These are phyloP conservation scores for Ips nitidus DNA, from an alignment of 1,140 invertebrate species.

Conservation along the genomic window DNA sequence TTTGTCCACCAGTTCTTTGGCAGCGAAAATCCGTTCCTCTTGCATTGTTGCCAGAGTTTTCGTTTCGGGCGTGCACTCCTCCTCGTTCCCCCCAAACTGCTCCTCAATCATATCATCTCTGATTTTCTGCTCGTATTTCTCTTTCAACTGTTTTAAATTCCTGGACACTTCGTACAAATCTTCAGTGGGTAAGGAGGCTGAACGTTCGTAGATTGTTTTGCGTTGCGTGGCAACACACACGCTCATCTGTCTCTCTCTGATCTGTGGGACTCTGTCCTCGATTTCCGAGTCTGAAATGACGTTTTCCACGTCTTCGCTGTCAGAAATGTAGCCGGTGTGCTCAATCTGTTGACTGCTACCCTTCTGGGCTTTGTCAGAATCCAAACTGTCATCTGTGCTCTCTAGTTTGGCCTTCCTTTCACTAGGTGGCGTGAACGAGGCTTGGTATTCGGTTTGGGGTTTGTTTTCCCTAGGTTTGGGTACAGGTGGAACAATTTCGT, in stretches of 20 bases:
- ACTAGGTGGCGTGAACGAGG: conserved; percentile 45
- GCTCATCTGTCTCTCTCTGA: conserved; percentile 50
- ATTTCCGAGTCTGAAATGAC: conserved; percentile 52
- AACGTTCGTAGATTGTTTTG: conserved; percentile 54
- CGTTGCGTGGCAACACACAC: conserved; percentile 46
- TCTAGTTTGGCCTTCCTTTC: conserved; percentile 37
- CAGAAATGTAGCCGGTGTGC: conserved; percentile 51
- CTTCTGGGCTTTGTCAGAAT: conserved; percentile 46
- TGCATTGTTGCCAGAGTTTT: conserved; percentile 41
- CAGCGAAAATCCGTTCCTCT: conserved; percentile 31
- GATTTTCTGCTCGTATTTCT: conserved; percentile 56
- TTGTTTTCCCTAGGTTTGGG: conserved; percentile 51
- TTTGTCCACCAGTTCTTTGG: conserved; percentile 48
- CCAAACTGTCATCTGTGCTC: conserved; percentile 44
- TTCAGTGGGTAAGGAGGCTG: conserved; percentile 54
- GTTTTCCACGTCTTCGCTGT: conserved; percentile 51
- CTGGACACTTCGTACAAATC: conserved; percentile 51
- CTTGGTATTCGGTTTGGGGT: conserved; percentile 47
- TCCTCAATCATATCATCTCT: conserved; percentile 56
- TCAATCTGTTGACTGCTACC: conserved; percentile 45
- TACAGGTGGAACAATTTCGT: conserved; percentile 48
- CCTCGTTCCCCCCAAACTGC: conserved; percentile 55
- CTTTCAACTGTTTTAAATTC: conserved; percentile 51
- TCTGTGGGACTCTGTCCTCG: conserved; percentile 51
- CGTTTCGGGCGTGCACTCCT: conserved; percentile 57